Base-by-base conservation (phyloP, 2,797 vertebrate species). In the Distichodus sexfasciatus region DNA sequence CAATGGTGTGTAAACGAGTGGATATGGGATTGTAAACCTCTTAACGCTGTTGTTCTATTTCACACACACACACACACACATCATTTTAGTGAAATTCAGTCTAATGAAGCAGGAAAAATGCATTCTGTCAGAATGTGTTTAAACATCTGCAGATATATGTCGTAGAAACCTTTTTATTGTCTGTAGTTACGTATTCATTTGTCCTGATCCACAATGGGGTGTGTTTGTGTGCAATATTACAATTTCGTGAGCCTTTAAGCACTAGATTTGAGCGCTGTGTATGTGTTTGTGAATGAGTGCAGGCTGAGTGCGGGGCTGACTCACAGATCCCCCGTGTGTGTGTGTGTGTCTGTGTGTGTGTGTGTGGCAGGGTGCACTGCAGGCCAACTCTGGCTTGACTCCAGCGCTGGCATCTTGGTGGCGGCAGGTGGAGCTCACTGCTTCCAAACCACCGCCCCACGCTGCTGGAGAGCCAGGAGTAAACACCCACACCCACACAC, bases 341-440 rank as follows among this genome's bases (percentile, higher is more conserved):
- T 75, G 55, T 70, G 61, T 31, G 53, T 29, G 54, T 46, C 54
- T 31, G 59, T 28, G 44, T 63, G 35, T 62, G 70, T 66, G 54
- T 50, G 41, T 33, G 46, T 58, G 51, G 51, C 33, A 62, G 48
- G 51, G 62, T 60, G 59, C 21, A 47, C 68, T 81, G 80, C 71
- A 71, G 90, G 92, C 81, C 81, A 78, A 78, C 84, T 84, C 90
- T 94, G 93, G 92, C 91, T 85, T 71, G 69, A 75, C 84, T 93
- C 93, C 94, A 94, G 88, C 69, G 51, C 82, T 90, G 82, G 83
- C 81, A 89, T 88, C 85, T 88, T 83, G 87, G 86, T 89, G 86
- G 88, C 84, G 91, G 89, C 93, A 94, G 94, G 94, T 94, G 92
- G 92, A 92, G 86, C 81, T 84, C 82, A 81, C 81, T 83, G 82